Conservation (phyloP, 2,888 invertebrate species). For the Sesamia inferens region DNA sequence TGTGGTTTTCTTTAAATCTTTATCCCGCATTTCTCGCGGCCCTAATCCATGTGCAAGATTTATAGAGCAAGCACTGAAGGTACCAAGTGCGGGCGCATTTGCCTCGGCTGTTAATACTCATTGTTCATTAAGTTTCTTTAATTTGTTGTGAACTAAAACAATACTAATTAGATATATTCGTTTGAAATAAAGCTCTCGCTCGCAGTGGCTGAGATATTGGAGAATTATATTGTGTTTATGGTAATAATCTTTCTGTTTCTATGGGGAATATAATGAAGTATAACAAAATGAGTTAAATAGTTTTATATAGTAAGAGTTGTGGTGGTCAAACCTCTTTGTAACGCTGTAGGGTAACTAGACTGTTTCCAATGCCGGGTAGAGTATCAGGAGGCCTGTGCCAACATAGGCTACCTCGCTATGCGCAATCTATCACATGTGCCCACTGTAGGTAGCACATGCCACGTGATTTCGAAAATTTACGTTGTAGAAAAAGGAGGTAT, state of each 20-base stretch:
- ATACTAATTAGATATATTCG: slow-evolving; percentile 63
- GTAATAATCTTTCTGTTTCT: slow-evolving; percentile 35
- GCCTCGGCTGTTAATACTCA: slow-evolving; percentile 72
- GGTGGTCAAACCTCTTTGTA: slow-evolving; percentile 2
- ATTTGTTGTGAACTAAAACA: slow-evolving; percentile 69
- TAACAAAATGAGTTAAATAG: not conserved
- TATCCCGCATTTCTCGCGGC: slow-evolving; percentile 38
- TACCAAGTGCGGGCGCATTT: slow-evolving; percentile 56
- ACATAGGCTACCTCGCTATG: too few relatives aligned
- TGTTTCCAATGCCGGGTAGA: too few relatives aligned
- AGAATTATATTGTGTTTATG: slow-evolving; percentile 28
- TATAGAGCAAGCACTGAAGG: slow-evolving; percentile 38
- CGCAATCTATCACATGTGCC: too few relatives aligned
- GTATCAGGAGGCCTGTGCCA: too few relatives aligned
- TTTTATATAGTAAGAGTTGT: not conserved
- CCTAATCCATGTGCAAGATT: slow-evolving; percentile 16
- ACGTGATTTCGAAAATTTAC: too few relatives aligned
- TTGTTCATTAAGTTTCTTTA: slow-evolving; percentile 67
- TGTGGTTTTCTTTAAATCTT: too few relatives aligned
- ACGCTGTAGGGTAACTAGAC: not conserved
- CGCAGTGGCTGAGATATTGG: slow-evolving; percentile 41
- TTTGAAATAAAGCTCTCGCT: slow-evolving; percentile 45
- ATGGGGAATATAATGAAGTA: slow-evolving; percentile 10
- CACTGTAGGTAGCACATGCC: too few relatives aligned
- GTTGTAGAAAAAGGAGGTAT: too few relatives aligned